Evolutionary conservation across 1,140 invertebrate genomes (phyloP), one percentile per base, ranked within the genome.

Genomic region (Drosophila kohkoa): DNA sequence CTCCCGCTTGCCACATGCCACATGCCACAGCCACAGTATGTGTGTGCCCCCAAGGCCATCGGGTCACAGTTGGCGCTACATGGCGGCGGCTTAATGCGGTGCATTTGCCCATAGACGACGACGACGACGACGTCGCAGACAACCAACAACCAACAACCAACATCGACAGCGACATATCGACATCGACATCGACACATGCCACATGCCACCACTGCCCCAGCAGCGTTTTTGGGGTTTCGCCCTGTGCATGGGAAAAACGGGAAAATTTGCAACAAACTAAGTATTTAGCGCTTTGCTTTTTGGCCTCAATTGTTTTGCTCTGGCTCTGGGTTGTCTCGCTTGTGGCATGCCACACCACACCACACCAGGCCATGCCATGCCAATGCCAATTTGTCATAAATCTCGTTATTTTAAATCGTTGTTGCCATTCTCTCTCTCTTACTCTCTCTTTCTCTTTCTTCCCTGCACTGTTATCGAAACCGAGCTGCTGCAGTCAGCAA

Each of bases 11-110:
- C 30, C 48, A 30, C 43, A 58, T 30, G 62, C 66, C 11, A 51
- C 67, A 58, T n/a, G 54, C 66, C 51, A 28, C 49, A 54, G 60
- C 48, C 54, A 43, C 63, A 71, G 32, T 15, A 35, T 20, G 5
- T 41, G 25, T 55, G 13, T 73, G 55, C 68, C 59, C 76, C 65
- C 65, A 69, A 73, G 69, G 71, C 64, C 58, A 69, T 51, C 81
- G 79, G 85, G 85, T 88, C 83, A 89, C 83, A 88, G 85, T 88
- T 88, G 83, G 83, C 57, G 83, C 83, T 83, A 88, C 83, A 88
- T 89, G 80, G 69, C 35, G 35, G 16, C 52, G 70, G 77, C 82
- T 87, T 86, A 86, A 86, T 88, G 81, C 81, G 54, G 60, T 41
- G 81, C 81, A 76, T 82, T 82, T 74, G 75, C 65, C 62, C 67